Evolutionary conservation across 2,113 vertebrate genomes (phyloP).

Genomic region (Daubentonia madagascariensis): DNA sequence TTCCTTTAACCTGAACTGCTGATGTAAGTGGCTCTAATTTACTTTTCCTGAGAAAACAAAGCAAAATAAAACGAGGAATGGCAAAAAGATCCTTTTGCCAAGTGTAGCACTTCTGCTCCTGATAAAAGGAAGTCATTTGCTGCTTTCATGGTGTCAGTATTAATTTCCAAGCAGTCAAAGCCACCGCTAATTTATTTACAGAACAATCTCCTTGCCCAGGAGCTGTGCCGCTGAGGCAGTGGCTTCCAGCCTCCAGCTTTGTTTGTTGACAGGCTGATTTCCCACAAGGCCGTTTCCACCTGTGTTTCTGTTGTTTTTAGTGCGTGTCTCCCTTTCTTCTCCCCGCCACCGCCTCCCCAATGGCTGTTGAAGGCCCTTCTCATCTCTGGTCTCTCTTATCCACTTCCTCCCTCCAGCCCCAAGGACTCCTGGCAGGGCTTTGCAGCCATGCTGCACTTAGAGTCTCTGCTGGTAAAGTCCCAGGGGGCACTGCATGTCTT

Average conservation of each 20-base stretch:
- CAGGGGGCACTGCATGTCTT: slow-evolving; percentile 79
- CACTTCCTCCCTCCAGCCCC: slow-evolving; percentile 85
- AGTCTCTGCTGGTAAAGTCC: slow-evolving; percentile 84
- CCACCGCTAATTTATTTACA: slow-evolving; percentile 87
- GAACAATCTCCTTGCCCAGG: slow-evolving; percentile 82
- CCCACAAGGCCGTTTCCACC: slow-evolving; percentile 89
- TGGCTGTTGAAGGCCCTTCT: slow-evolving; percentile 87
- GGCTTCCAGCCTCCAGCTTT: slow-evolving; percentile 86
- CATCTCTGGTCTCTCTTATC: slow-evolving; percentile 87
- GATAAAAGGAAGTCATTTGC: slow-evolving; percentile 86
- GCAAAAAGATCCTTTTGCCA: slow-evolving; percentile 69
- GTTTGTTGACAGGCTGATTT: slow-evolving; percentile 90
- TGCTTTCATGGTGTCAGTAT: slow-evolving; percentile 85
- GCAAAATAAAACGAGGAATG: slow-evolving; percentile 51
- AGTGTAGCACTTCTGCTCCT: slow-evolving; percentile 76
- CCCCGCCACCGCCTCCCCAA: slow-evolving; percentile 83
- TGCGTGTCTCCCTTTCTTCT: slow-evolving; percentile 85
- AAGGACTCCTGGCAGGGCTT: slow-evolving; percentile 85
- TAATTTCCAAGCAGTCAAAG: slow-evolving; percentile 87
- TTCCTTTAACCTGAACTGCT: slow-evolving; percentile 75
- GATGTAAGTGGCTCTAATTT: slow-evolving; percentile 77
- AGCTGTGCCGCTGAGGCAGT: slow-evolving; percentile 80
- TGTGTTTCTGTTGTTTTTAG: slow-evolving; percentile 88
- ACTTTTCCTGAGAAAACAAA: slow-evolving; percentile 77
- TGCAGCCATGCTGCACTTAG: slow-evolving; percentile 85